These are phyloP conservation scores for Chirona hameri DNA, from an alignment of 2,888 invertebrate genomes.

Conservation along the genomic window DNA sequence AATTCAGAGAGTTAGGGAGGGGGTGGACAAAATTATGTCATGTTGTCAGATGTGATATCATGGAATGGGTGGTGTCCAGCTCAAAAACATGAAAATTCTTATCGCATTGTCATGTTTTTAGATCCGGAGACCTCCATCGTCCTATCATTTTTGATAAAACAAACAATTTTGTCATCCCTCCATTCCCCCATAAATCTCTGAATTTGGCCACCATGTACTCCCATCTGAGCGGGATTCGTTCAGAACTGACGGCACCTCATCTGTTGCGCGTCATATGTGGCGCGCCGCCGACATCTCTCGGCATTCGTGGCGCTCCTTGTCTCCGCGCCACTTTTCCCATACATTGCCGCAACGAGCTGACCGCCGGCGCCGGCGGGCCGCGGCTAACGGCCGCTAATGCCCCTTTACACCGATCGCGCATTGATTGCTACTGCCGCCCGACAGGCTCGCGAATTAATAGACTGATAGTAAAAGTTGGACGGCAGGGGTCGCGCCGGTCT, in stretches of 20 bases:
- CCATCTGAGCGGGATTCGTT: too few relatives aligned
- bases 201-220: too few relatives aligned
- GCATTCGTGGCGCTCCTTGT: slow-evolving; percentile 13
- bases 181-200: too few relatives aligned
- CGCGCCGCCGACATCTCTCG: neutral
- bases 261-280: neutral
- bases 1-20: too few relatives aligned
- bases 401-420: slow-evolving; percentile 7
- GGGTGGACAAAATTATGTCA: too few relatives aligned
- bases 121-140: too few relatives aligned
- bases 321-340: slow-evolving; percentile 12
- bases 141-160: too few relatives aligned
- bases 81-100: too few relatives aligned
- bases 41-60: too few relatives aligned
- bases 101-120: too few relatives aligned
- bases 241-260: slow-evolving; percentile 59
- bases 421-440: neutral
- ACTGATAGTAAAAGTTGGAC: neutral
- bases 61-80: too few relatives aligned
- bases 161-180: too few relatives aligned
- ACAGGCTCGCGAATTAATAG: neutral
- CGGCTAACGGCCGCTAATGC: neutral
- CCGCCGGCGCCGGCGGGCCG: neutral
- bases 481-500: neutral
- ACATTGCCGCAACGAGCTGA: neutral